These are phyloP conservation scores for Caenorhabditis wallacei DNA, from an alignment of 2,888 invertebrate genomes.

Conservation along the genomic window DNA sequence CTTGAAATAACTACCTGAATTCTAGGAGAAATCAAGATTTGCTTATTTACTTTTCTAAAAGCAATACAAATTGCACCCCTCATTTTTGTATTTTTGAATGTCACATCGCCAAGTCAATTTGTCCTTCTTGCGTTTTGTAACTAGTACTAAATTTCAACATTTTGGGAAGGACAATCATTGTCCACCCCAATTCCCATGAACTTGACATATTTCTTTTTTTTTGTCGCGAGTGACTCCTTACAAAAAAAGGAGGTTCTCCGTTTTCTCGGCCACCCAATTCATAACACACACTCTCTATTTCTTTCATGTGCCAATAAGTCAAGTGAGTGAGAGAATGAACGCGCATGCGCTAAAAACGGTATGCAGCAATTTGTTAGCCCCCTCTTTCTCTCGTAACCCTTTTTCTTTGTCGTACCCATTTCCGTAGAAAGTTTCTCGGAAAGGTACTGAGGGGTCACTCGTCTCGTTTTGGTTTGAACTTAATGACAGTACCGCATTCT, in stretches of 20 bases:
- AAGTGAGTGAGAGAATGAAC: slow-evolving; percentile 44
- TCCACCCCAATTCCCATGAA: slow-evolving; percentile 55
- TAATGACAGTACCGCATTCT: slow-evolving; percentile 48
- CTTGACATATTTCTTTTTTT: slow-evolving; percentile 52
- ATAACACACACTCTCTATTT: slow-evolving; percentile 43
- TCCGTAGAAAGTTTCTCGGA: slow-evolving; percentile 38
- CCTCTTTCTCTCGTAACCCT: slow-evolving; percentile 14
- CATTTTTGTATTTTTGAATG: slow-evolving; percentile 7
- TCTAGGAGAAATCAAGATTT: not conserved
- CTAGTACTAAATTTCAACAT: slow-evolving; percentile 24
- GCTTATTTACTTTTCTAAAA: not conserved
- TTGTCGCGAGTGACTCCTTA: slow-evolving; percentile 1
- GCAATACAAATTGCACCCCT: not conserved
- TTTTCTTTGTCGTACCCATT: slow-evolving; percentile 52
- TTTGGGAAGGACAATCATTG: slow-evolving; percentile 40
- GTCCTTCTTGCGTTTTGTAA: slow-evolving; percentile 13
- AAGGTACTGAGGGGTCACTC: slow-evolving; percentile 52
- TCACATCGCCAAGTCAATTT: slow-evolving; percentile 11
- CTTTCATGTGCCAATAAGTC: slow-evolving; percentile 54
- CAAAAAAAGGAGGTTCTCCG: slow-evolving; percentile 33
- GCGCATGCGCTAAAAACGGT: slow-evolving; percentile 55
- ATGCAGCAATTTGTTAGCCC: slow-evolving; percentile 65
- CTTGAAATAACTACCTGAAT: not conserved
- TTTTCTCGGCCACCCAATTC: slow-evolving; percentile 11
- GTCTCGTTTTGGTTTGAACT: slow-evolving; percentile 34